A percentile compares a stretch with the other conserved stretches of the same genome.
Evolutionary conservation across 2,797 vertebrate species (phyloP).

Genomic region (Danionella dracula): DNA sequence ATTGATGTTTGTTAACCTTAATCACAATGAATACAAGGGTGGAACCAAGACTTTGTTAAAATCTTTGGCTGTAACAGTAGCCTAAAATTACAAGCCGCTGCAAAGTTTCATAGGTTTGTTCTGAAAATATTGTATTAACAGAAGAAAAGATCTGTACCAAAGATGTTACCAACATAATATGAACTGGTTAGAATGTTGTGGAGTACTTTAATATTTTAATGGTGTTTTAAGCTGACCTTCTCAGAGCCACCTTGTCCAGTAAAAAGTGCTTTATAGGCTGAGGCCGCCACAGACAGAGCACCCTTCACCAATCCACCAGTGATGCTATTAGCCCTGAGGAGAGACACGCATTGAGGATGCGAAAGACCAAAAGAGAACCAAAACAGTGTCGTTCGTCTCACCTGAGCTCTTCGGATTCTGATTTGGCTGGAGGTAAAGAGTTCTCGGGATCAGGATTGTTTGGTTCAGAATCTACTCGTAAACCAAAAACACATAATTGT

Average conservation of each 20-base stretch:
- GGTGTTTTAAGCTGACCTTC: too few relatives aligned
- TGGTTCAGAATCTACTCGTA: conserved; percentile 30
- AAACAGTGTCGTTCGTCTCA: neutral
- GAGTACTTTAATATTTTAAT: too few relatives aligned
- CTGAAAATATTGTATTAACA: too few relatives aligned
- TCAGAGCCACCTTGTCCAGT: conserved; percentile 76
- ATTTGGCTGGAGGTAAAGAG: conserved; percentile 31
- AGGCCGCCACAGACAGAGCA: conserved; percentile 87
- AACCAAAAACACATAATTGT: neutral
- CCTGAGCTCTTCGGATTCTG: conserved; percentile 45
- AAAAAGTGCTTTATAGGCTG: conserved; percentile 91
- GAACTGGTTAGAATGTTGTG: too few relatives aligned
- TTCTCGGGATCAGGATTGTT: conserved; percentile 16
- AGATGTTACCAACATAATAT: too few relatives aligned
- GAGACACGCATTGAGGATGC: neutral
- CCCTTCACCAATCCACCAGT: conserved; percentile 87
- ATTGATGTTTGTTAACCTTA: too few relatives aligned
- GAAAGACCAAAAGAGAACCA: neutral
- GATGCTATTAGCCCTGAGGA: conserved; percentile 68
- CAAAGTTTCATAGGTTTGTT: too few relatives aligned
- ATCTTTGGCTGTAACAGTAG: too few relatives aligned
- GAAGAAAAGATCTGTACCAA: too few relatives aligned
- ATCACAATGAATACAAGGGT: too few relatives aligned
- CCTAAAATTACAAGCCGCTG: too few relatives aligned
- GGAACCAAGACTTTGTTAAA: too few relatives aligned